Evolutionary conservation across 2,888 invertebrate genomes (phyloP), one percentile per base, ranked within the genome.

Genomic region (Callimorpha dominula): DNA sequence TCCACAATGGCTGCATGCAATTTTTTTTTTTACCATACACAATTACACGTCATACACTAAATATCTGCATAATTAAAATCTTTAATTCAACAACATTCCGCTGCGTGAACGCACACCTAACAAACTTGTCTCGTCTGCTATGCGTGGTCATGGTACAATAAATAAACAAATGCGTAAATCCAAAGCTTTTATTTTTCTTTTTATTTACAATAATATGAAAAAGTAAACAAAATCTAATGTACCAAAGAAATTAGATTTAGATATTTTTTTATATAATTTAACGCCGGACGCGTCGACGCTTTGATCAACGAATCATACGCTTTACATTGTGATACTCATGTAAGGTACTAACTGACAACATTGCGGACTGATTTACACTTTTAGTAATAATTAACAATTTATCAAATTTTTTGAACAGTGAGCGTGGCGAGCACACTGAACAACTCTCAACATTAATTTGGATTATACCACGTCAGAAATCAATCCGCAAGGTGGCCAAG

Each of bases 151-250:
- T 43, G 31, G 12, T 14, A n/a, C 5, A 72, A 76, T 67, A 75
- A 78, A 81, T 66, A 91, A 91, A 91, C 87, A 75, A 86, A 85
- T 82, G 70, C 85, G 89, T 93, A 94, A 95, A 94, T 95, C 93
- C 94, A 95, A 95, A 95, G 95, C 95, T 95, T 95, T 95, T 93
- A 94, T 94, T 93, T 87, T 88, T 86, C 81, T 82, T 81, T 92
- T 94, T 95, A 95, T 95, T 94, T 95, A 95, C 95, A 95, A 93
- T 95, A 94, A 94, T 95, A 95, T 94, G 95, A 95, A 95, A 95
- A 95, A 95, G 94, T 95, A 95, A 95, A 94, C 95, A 95, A 95
- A 95, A 92, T 93, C 90, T 94, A 93, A 94, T 91, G 90, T 94
- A 95, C 93, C 91, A 93, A 94, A 92, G 91, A 91, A 91, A 86